A percentile compares a stretch with the other conserved stretches of the same genome.
Evolutionary conservation across 2,888 invertebrate genomes (phyloP).

Genomic region (Cryptocephalus primarius): DNA sequence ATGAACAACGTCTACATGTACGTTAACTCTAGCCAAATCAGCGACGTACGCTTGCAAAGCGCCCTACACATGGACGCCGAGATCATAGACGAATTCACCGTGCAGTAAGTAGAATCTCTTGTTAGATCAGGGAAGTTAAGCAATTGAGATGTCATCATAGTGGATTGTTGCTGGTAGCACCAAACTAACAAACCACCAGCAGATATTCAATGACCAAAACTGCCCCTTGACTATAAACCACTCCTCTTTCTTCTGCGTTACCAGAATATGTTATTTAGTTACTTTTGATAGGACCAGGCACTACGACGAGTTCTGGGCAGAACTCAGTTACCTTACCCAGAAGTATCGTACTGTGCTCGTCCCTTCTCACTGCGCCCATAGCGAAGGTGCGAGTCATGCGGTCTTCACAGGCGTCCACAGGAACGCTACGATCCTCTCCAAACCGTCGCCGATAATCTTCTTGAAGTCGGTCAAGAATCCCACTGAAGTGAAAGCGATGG

Average conservation of each 20-base stretch:
- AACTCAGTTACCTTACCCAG: conserved; percentile 53
- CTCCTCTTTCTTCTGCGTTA: too few species aligned
- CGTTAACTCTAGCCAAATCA: conserved; percentile 55
- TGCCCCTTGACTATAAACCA: too few species aligned
- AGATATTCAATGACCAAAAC: too few species aligned
- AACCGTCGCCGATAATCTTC: conserved; percentile 70
- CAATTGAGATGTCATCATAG: too few species aligned
- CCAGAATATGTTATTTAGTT: too few species aligned
- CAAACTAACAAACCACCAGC: too few species aligned
- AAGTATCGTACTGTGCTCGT: conserved; percentile 55
- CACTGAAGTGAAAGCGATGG: conserved; percentile 72
- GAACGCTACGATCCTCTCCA: conserved; percentile 46
- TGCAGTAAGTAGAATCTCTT: too few species aligned
- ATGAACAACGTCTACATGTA: conserved; percentile 56
- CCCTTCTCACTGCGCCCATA: conserved; percentile 58
- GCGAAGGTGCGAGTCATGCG: conserved; percentile 62
- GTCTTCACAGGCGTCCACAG: conserved; percentile 49
- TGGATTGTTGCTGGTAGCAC: too few species aligned
- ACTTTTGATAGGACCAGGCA: too few species aligned
- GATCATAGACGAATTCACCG: conserved; percentile 41
- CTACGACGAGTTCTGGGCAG: conserved; percentile 44
- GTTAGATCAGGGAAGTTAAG: too few species aligned
- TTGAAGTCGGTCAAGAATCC: conserved; percentile 82
- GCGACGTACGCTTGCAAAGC: conserved; percentile 28
- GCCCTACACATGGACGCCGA: conserved; percentile 43